Evolutionary conservation across 2,888 invertebrate genomes (phyloP), one percentile per base, ranked within the genome.

Genomic region (Anorthoa munda): DNA sequence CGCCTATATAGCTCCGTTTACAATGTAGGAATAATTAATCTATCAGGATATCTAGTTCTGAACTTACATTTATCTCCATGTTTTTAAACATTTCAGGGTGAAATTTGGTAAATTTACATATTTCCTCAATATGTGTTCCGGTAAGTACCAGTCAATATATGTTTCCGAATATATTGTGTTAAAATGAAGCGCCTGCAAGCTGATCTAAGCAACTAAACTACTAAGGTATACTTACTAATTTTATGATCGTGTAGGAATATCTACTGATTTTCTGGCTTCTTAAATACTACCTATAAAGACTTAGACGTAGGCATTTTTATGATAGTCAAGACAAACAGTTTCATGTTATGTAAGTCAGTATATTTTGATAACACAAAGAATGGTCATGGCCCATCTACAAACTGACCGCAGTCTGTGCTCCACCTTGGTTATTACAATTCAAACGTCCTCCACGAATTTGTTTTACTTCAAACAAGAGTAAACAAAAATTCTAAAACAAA

Each of bases 401-500:
- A 23, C 11, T 55, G 17, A 0, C 21, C 13, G 15, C 7, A 13
- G 2, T 4, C n/a, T 12, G 0, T 21, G 18, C 56, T 7, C 12
- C 26, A 17, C 17, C 2, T 18, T 39, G 39, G 9, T 39, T 39
- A 39, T 39, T 15, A 21, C 11, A 67, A 46, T 15, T 31, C 7
- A 3, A 55, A 15, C 5, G 11, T 17, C 11, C 39, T 15, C 21
- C 15, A 13, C 15, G 7, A 68, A 56, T 26, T 50, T 58, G 23
- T 45, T 31, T 53, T 23, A 45, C 21, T 39, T 13, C 15, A 18
- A 21, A 31, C 50, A 56, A 58, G 51, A 7, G 7, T 45, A 65
- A 68, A 73, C 9, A 23, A 66, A 72, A 71, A 66, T 23, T 69
- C 51, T 55, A 72, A 75, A 72, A 63, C 56, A 48, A 66, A 56